Evolutionary conservation across 2,888 invertebrate genomes (phyloP).

Genomic region (Cheilosia vernalis): DNA sequence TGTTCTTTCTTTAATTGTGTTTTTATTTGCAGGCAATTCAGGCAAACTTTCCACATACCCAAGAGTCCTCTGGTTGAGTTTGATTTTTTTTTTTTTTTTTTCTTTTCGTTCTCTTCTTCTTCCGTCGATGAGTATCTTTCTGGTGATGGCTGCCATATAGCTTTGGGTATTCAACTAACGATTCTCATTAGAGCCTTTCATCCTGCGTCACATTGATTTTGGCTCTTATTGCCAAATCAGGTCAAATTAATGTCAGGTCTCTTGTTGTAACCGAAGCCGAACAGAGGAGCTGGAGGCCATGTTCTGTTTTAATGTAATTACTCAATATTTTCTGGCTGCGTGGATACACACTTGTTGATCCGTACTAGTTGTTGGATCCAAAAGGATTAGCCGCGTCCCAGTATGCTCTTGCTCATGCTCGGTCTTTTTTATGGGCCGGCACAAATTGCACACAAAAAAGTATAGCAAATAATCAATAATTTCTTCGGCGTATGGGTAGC

Average conservation of each 20-base stretch:
- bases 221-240: slow-evolving; percentile 66
- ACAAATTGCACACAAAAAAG: slow-evolving; percentile 63
- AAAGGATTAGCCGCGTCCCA: slow-evolving; percentile 47
- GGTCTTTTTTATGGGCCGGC: slow-evolving; percentile 36
- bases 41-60: slow-evolving; percentile 37
- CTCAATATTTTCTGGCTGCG: slow-evolving; percentile 42
- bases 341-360: slow-evolving; percentile 52
- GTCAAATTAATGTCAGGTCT: slow-evolving; percentile 60
- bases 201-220: slow-evolving; percentile 65
- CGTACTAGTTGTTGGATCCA: slow-evolving; percentile 25
- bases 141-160: slow-evolving; percentile 4
- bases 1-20: slow-evolving; percentile 72
- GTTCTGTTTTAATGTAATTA: slow-evolving; percentile 47
- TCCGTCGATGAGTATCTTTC: slow-evolving; percentile 19
- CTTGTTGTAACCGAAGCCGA: not conserved
- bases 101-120: not conserved
- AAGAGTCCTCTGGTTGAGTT: not conserved
- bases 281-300: not conserved
- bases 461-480: slow-evolving; percentile 70
- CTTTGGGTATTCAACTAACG: slow-evolving; percentile 33
- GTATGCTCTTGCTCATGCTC: not conserved
- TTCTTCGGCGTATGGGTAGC: slow-evolving; percentile 1
- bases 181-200: slow-evolving; percentile 44
- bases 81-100: not conserved
- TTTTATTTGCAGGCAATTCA: slow-evolving; percentile 71